phyloP scores from a whole-genome alignment of 2,888 invertebrate genomes.

The Seira ritae region DNA sequence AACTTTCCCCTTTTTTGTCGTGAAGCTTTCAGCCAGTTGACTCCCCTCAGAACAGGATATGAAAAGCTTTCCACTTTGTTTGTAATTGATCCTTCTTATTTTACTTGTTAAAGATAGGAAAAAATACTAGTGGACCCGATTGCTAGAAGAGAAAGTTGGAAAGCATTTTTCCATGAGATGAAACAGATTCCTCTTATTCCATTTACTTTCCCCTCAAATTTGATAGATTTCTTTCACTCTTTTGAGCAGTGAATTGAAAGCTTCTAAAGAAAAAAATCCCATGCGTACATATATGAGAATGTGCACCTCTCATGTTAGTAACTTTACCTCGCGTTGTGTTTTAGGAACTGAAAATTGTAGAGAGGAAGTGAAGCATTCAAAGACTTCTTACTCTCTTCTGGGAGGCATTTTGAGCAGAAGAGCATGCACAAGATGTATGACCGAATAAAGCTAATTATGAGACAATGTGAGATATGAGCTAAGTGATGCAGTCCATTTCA shows the following conservation, averaged over 20 bases:
- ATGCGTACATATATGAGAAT: too few relatives aligned
- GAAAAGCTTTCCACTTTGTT: background rate
- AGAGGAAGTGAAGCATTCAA: too few relatives aligned
- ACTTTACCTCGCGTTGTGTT: too few relatives aligned
- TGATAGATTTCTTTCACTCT: constrained; percentile 10
- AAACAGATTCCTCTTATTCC: constrained; percentile 1
- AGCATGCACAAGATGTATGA: background rate
- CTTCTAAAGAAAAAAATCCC: background rate
- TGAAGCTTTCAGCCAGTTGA: constrained; percentile 1
- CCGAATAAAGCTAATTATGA: constrained; percentile 7
- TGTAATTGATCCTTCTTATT: constrained; percentile 32
- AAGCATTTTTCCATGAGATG: background rate
- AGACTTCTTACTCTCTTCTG: background rate
- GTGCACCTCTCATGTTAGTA: too few relatives aligned
- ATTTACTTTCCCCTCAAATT: constrained; percentile 4
- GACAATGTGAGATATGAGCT: background rate
- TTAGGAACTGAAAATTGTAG: too few relatives aligned
- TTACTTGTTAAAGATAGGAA: constrained; percentile 10
- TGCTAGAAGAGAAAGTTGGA: background rate
- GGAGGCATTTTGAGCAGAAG: background rate
- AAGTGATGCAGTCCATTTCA: background rate
- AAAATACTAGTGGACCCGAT: background rate
- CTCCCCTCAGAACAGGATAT: constrained; percentile 24
- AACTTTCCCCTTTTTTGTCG: background rate
- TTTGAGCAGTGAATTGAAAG: background rate